Conservation (phyloP, 2,797 vertebrate species). For the Paramormyrops hopkinsi region DNA sequence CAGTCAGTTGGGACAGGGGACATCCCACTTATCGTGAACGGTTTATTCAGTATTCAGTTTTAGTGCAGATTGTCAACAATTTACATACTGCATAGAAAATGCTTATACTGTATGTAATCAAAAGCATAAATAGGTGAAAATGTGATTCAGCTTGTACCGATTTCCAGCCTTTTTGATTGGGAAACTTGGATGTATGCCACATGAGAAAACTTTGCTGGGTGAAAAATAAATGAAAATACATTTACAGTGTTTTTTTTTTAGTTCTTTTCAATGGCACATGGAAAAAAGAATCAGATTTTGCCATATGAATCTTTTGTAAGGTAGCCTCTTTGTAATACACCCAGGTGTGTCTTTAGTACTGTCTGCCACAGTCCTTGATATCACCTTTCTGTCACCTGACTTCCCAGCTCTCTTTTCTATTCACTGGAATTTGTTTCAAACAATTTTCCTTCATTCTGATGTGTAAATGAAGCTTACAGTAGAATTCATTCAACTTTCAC, state of each 20-base stretch:
- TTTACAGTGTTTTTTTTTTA: not conserved
- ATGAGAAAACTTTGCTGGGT: not conserved
- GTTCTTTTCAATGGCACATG: not conserved
- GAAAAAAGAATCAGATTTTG: not conserved
- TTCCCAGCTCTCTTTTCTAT: not conserved
- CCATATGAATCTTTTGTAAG: not conserved
- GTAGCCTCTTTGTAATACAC: not conserved
- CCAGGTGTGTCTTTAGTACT: not conserved
- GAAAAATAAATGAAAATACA: not conserved
- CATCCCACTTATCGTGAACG: not conserved
- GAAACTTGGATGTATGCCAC: not conserved
- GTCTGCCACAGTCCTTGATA: not conserved
- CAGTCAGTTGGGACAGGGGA: not conserved
- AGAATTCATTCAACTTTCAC: not conserved
- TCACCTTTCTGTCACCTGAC: not conserved
- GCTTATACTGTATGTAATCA: not conserved
- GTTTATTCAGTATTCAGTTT: not conserved
- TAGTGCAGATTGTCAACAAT: not conserved
- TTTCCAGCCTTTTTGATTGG: not conserved
- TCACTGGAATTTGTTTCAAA: not conserved
- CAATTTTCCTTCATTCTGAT: constrained; percentile 1
- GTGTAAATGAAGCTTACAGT: not conserved
- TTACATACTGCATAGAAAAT: not conserved
- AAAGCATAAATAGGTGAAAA: not conserved
- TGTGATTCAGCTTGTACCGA: not conserved